phyloP scores from a whole-genome alignment of 2,797 vertebrate species.

The Sebastes kiyomatsui region DNA sequence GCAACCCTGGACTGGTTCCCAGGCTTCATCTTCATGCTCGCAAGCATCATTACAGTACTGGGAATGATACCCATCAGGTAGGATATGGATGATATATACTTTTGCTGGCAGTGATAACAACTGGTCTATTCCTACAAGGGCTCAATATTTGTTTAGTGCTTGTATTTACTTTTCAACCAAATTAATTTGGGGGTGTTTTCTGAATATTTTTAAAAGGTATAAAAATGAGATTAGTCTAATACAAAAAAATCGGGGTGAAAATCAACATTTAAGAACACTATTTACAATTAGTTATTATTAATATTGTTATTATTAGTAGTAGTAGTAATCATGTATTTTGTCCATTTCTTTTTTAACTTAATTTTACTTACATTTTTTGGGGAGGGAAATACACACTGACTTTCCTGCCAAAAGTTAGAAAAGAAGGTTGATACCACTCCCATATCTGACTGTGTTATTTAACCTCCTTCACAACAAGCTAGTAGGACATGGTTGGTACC shows the following conservation, averaged over 20 bases:
- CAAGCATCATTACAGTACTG: constrained; percentile 84
- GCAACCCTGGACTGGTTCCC: constrained; percentile 85
- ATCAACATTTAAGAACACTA: neutral
- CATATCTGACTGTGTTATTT: neutral
- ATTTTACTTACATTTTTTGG: no score
- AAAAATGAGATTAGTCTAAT: neutral
- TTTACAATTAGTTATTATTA: neutral
- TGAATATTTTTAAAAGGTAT: neutral
- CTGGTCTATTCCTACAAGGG: accelerated
- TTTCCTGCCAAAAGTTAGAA: neutral
- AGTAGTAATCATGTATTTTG: neutral
- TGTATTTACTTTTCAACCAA: no score
- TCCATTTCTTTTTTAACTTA: accelerated
- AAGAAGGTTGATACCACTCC: neutral
- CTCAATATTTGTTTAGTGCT: neutral
- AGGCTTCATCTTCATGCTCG: constrained; percentile 87
- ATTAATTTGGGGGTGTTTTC: no score
- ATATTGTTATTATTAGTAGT: no score
- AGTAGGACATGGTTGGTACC: no score
- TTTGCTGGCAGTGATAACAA: neutral
- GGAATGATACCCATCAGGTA: constrained; percentile 91
- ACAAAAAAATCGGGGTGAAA: neutral
- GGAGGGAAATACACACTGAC: neutral
- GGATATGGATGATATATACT: neutral
- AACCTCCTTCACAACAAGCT: no score